phyloP scores from a whole-genome alignment of 2,797 vertebrate species.

The Alcedo quadribrachys region DNA sequence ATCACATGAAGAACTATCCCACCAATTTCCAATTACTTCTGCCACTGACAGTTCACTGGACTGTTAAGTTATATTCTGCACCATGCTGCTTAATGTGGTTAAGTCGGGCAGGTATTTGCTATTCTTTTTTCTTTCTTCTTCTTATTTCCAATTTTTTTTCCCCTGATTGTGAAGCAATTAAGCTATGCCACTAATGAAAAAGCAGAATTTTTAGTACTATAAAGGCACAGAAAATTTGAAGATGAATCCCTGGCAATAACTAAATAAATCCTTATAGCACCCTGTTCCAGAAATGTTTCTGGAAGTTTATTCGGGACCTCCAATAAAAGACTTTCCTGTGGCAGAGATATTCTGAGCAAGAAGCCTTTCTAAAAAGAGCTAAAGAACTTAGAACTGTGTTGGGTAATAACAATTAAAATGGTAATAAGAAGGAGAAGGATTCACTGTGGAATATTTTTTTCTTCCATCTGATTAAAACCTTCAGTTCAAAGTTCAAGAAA shows the following conservation, averaged over 20 bases:
- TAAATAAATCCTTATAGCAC: not conserved
- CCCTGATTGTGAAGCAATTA: conserved; percentile 74
- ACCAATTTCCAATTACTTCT: conserved; percentile 80
- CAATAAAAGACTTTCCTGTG: not conserved
- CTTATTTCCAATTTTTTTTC: conserved; percentile 39
- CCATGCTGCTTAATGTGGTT: conserved; percentile 73
- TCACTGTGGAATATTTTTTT: not conserved
- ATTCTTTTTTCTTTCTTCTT: conserved; percentile 51
- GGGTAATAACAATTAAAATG: not conserved
- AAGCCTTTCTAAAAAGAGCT: not conserved
- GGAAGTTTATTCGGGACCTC: conserved; percentile 28
- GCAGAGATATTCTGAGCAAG: not conserved
- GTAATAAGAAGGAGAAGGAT: not conserved
- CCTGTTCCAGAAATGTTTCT: conserved; percentile 22
- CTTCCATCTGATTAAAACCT: not conserved
- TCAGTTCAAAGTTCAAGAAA: not conserved
- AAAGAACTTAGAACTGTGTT: not conserved
- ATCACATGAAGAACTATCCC: conserved; percentile 67
- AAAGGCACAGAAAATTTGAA: conserved; percentile 61
- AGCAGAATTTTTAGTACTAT: conserved; percentile 57
- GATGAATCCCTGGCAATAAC: conserved; percentile 25
- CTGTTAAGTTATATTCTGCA: conserved; percentile 74
- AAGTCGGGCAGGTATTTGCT: conserved; percentile 63
- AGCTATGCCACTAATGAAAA: conserved; percentile 72
- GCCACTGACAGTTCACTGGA: conserved; percentile 78